Base-by-base conservation (phyloP, 2,113 vertebrate species). In the Vombatus ursinus region DNA sequence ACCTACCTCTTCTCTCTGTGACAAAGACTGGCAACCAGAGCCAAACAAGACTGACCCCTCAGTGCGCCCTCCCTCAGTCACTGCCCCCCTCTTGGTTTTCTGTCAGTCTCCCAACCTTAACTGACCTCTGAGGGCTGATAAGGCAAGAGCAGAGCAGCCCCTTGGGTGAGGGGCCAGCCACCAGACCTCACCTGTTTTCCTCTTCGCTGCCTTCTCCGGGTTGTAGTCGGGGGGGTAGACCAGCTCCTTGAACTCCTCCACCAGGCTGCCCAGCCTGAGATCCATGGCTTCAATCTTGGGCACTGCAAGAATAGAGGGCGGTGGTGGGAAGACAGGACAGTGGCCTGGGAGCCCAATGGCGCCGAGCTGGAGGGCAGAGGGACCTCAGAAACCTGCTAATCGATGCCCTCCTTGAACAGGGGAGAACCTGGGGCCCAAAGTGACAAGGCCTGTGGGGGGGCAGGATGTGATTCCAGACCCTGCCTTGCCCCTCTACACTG, bases 211-310 rank as follows among this genome's bases (percentile, higher is more conserved):
- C 97, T 99, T 95, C 14, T 99, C 99, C 0, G 99, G 99, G 98
- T 98, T 99, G 96, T 99, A 99, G 96, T 97, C 97, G 4, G 98
- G 97, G 23, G 99, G 99, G 96, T 99, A 99, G 94, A 99, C 99
- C 90, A 99, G 98, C 92, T 99, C 99, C 98, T 99, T 99, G 97
- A 99, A 99, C 50, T 99, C 99, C 0, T 99, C 97, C 31, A 97
- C 98, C 93, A 99, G 98, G 84, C 96, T 96, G 48, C 99, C 99
- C 94, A 99, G 97, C 61, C 99, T 99, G 0, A 54, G 7, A 97
- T 99, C 98, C 31, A 99, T 99, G 97, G 99, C 98, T 9, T 99
- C 98, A 95, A 98, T 91, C 97, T 99, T 99, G 61, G 99, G 99
- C 99, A 99, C 99, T 99, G 52, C 52, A 96, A 97, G 96, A 97